Evolutionary conservation across 1,140 invertebrate genomes (phyloP), one percentile per base, ranked within the genome.

Genomic region (Trichonephila clavipes): DNA sequence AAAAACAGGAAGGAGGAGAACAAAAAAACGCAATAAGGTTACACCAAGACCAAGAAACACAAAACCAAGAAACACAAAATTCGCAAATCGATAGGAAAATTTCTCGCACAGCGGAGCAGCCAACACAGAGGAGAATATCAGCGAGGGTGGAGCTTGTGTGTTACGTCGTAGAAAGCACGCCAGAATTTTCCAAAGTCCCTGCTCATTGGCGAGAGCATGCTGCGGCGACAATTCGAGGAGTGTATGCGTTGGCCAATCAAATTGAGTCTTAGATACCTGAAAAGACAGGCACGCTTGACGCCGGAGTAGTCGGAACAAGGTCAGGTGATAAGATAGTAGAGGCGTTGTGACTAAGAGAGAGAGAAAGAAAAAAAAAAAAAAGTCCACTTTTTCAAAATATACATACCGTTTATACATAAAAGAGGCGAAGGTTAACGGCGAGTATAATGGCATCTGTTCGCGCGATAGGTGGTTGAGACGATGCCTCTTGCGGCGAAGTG

Each of bases 251-350:
- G 85, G 44, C 92, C 92, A 93, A 93, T 93, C n/a, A 82, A 24
- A 88, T 18, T 10, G 66, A 24, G 85, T 21, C 61, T 88, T 93
- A 88, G 62, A 87, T 88, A 81, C 69, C 34, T 81, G 40, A 77
- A 77, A 58, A 88, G 59, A 87, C 58, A 51, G 14, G 92, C 72
- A 82, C 62, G 85, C 86, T 93, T 64, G 83, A 87, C 64, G 83
- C 92, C 69, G 86, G 83, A 92, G 90, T 81, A 92, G 90, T 92
- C 81, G 91, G 92, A 93, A 88, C 86, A 93, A 93, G 92, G 92
- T 93, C 85, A 93, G 92, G 92, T 93, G 92, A 93, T 93, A 93
- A 93, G 92, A 93, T 93, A 93, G 91, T 83, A 92, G 44, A 61
- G 51, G 91, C 81, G 91, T 85, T 87, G 82, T 92, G 51, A 87